These are phyloP conservation scores for Micromussa lordhowensis DNA, from an alignment of 92 coral and sea anemone species.

Conservation along the genomic window DNA sequence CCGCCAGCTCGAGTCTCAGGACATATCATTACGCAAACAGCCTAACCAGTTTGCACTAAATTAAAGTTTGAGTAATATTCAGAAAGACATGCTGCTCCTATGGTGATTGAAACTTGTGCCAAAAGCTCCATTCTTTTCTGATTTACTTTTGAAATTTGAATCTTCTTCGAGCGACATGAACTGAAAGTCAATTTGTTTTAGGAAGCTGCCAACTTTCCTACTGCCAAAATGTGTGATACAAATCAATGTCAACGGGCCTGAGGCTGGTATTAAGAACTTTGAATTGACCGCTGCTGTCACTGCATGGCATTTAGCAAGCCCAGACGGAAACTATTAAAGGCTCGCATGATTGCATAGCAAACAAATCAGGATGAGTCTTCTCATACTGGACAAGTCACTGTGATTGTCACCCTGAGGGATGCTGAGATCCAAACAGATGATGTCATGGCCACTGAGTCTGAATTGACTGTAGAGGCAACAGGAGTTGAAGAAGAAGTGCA, in stretches of 20 bases:
- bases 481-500: slow-evolving; percentile 19
- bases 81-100: too few relatives aligned
- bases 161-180: too few relatives aligned
- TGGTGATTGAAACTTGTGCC: too few relatives aligned
- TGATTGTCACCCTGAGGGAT: slow-evolving; percentile 20
- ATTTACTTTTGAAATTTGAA: too few relatives aligned
- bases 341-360: neutral
- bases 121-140: too few relatives aligned
- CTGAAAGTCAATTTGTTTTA: too few relatives aligned
- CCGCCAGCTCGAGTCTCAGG: too few relatives aligned
- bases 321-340: slow-evolving; percentile 5
- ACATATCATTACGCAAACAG: too few relatives aligned
- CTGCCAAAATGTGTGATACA: too few relatives aligned
- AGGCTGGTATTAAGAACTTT: slow-evolving; percentile 31
- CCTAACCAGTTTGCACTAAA: too few relatives aligned
- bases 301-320: slow-evolving; percentile 25
- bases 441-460: slow-evolving; percentile 16
- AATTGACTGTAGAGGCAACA: neutral
- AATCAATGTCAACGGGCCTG: slow-evolving; percentile 13
- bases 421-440: slow-evolving; percentile 38
- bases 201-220: too few relatives aligned
- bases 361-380: slow-evolving; percentile 31
- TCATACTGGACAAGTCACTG: slow-evolving; percentile 27
- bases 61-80: too few relatives aligned
- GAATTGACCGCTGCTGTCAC: slow-evolving; percentile 24